phyloP scores from a whole-genome alignment of 2,797 vertebrate species.

The Rhabdomys pumilio region DNA sequence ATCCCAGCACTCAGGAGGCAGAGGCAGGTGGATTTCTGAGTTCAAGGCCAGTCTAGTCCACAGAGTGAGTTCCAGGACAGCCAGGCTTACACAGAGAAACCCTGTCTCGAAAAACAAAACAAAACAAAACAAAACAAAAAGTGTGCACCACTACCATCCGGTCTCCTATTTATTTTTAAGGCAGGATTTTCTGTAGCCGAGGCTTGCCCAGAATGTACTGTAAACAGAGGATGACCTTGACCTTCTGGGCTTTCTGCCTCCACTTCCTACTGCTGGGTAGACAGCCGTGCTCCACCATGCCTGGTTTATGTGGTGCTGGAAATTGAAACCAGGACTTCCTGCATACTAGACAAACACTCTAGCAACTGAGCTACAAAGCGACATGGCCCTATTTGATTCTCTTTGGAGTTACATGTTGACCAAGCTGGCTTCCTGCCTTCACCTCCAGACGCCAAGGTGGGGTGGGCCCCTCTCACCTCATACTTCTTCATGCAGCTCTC shows the following conservation, averaged over 20 bases:
- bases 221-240: too few relatives aligned
- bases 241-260: background rate
- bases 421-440: background rate
- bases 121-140: background rate
- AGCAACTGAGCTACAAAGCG: background rate
- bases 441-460: background rate
- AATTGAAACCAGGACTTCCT: background rate
- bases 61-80: too few relatives aligned
- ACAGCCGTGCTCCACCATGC: background rate
- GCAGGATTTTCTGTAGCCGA: background rate
- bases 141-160: too few relatives aligned
- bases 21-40: too few relatives aligned
- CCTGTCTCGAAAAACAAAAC: too few relatives aligned
- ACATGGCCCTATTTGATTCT: background rate
- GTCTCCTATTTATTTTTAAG: background rate
- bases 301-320: background rate
- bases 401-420: background rate
- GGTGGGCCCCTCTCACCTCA: constrained; percentile 88
- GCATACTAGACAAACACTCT: background rate
- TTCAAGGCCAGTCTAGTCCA: too few relatives aligned
- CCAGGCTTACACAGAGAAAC: too few relatives aligned
- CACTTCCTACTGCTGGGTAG: background rate
- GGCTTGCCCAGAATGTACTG: background rate
- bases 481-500: constrained; percentile 99
- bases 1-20: too few relatives aligned